Percentiles rank a stretch among this genome's conserved stretches.
Conservation (phyloP, 2,888 invertebrate genomes). For the Spicauda simplicius region DNA sequence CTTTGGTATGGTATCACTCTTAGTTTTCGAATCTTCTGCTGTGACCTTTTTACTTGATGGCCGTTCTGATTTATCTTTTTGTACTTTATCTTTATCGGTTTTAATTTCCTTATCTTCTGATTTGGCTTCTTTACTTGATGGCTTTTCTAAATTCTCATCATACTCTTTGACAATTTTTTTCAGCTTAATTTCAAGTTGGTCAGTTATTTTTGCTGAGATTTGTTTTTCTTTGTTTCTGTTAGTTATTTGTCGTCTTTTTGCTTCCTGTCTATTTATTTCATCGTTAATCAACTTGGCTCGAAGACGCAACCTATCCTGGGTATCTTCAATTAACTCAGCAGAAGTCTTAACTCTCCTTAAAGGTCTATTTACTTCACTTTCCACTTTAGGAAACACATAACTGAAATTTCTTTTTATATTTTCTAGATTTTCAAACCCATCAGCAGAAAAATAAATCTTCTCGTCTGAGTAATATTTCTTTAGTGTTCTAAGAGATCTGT, state of each 20-base stretch:
- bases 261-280: constrained; percentile 42
- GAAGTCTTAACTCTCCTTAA: constrained; percentile 51
- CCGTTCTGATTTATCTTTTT: too few relatives aligned
- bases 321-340: constrained; percentile 59
- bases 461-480: constrained; percentile 46
- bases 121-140: not conserved
- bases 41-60: too few relatives aligned
- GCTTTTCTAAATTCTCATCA: not conserved
- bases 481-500: not conserved
- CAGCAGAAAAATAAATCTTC: constrained; percentile 37
- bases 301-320: constrained; percentile 50
- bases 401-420: constrained; percentile 51
- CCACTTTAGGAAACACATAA: constrained; percentile 56
- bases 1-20: too few relatives aligned
- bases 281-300: constrained; percentile 27
- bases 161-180: not conserved
- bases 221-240: not conserved
- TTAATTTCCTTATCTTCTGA: too few relatives aligned
- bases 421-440: constrained; percentile 33
- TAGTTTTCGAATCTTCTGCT: too few relatives aligned
- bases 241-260: not conserved
- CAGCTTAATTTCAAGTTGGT: not conserved
- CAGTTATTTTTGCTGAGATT: not conserved
- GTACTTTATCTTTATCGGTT: too few relatives aligned
- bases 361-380: constrained; percentile 34